Percentiles rank a stretch among this genome's conserved stretches.
Evolutionary conservation across 1,140 invertebrate genomes (phyloP).

Genomic region (Drosophila pandora): DNA sequence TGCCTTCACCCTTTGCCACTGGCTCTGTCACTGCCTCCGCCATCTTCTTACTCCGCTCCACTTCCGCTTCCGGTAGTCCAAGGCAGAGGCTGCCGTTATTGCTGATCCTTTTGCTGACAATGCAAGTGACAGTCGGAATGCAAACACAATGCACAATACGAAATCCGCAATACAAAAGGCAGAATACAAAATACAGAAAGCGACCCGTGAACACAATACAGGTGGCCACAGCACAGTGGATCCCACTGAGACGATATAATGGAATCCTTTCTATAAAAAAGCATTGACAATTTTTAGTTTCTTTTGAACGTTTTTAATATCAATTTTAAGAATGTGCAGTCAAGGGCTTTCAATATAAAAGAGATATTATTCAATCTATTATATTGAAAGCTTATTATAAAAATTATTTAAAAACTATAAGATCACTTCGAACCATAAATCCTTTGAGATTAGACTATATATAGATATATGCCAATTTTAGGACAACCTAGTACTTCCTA

Average conservation of each 20-base stretch:
- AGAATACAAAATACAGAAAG: conserved; percentile 49
- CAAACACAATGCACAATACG: conserved; percentile 63
- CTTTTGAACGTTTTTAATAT: no score
- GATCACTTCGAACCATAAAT: no score
- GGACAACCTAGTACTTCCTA: no score
- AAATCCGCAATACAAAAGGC: conserved; percentile 28
- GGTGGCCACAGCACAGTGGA: conserved; percentile 33
- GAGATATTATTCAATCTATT: no score
- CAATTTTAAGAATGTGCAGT: neutral
- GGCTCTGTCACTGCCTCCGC: neutral
- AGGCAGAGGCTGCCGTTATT: neutral
- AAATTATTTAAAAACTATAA: neutral
- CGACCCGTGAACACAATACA: conserved; percentile 38
- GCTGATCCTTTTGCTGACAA: conserved; percentile 64
- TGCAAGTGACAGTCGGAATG: conserved; percentile 62
- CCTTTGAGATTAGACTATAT: neutral
- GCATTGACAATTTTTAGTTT: neutral
- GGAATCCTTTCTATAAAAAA: neutral
- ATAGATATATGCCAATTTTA: neutral
- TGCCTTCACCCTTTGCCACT: conserved; percentile 30
- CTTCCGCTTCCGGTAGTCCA: conserved; percentile 33
- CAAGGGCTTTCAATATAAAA: neutral
- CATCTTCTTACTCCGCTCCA: conserved; percentile 1
- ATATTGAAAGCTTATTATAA: no score
- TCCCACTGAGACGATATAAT: conserved; percentile 3